A percentile compares a stretch with the other conserved stretches of the same genome.
These are phyloP conservation scores for Schizothorax lantsangensis DNA, from an alignment of 2,797 vertebrate species.

Conservation along the genomic window DNA sequence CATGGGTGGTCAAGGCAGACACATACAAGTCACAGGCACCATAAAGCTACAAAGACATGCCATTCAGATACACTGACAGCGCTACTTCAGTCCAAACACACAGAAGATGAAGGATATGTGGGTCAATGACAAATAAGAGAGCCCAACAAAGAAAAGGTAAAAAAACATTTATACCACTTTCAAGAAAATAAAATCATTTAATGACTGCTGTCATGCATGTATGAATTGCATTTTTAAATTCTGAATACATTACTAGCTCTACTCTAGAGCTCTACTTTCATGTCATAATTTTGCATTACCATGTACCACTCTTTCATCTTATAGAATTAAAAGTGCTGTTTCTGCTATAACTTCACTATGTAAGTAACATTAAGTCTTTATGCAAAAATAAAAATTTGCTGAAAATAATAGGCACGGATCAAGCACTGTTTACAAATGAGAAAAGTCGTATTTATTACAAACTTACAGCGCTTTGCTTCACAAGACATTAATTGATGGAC, in stretches of 20 bases:
- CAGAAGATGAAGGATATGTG: constrained; percentile 1
- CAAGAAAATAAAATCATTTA: neutral
- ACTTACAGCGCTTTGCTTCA: too few relatives aligned
- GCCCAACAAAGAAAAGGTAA: neutral
- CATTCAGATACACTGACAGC: constrained; percentile 12
- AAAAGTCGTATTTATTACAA: too few relatives aligned
- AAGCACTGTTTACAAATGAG: too few relatives aligned
- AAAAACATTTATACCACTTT: neutral
- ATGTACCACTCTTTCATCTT: neutral
- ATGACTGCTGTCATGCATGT: too few relatives aligned
- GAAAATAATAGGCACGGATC: too few relatives aligned
- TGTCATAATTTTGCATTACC: neutral
- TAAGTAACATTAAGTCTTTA: neutral
- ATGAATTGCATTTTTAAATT: neutral
- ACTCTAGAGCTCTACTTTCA: neutral
- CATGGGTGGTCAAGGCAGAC: constrained; percentile 46
- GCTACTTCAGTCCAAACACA: neutral
- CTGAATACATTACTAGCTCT: neutral
- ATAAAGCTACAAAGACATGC: constrained; percentile 21
- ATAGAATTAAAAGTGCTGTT: neutral
- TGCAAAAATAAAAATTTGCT: neutral
- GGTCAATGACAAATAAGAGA: neutral
- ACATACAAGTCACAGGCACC: constrained; percentile 30
- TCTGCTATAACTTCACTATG: neutral
- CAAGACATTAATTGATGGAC: too few relatives aligned